phyloP scores from a whole-genome alignment of 2,113 vertebrate species.

The Pelobates fuscus region DNA sequence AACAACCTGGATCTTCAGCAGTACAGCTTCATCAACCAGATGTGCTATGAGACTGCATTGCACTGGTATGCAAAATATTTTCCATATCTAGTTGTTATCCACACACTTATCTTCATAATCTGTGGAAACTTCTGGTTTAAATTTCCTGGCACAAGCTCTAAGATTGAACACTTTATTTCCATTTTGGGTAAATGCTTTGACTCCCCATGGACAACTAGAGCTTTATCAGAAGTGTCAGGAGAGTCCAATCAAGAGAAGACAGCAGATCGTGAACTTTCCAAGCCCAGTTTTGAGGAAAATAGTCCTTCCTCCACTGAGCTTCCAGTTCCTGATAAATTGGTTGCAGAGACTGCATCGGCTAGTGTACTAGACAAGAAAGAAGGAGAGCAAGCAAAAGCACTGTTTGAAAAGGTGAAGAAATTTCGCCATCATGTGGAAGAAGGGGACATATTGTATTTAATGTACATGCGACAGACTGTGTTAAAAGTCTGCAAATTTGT shows the following conservation, averaged over 20 bases:
- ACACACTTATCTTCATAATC: conserved; percentile 87
- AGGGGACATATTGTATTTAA: conserved; percentile 78
- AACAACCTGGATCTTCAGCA: conserved; percentile 87
- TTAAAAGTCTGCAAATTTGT: conserved; percentile 82
- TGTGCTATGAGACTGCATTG: conserved; percentile 84
- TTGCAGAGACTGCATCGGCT: conserved; percentile 62
- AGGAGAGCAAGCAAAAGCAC: conserved; percentile 86
- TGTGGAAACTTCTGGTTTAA: conserved; percentile 92
- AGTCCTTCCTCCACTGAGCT: conserved; percentile 60
- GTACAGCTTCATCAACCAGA: conserved; percentile 84
- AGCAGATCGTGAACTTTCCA: conserved; percentile 38
- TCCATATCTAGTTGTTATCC: conserved; percentile 86
- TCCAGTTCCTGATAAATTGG: conserved; percentile 70
- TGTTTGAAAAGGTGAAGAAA: conserved; percentile 91
- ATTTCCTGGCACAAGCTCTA: conserved; percentile 87
- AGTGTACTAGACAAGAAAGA: conserved; percentile 86
- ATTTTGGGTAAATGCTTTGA: conserved; percentile 87
- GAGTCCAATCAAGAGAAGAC: conserved; percentile 63
- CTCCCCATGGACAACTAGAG: conserved; percentile 85
- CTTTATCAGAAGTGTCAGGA: conserved; percentile 83
- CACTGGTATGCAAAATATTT: conserved; percentile 93
- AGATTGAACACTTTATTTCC: conserved; percentile 87
- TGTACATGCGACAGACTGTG: conserved; percentile 84
- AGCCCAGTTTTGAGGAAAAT: conserved; percentile 54
- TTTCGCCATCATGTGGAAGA: conserved; percentile 84